Base-by-base conservation (phyloP, 2,113 vertebrate genomes). In the Engystomops pustulosus region DNA sequence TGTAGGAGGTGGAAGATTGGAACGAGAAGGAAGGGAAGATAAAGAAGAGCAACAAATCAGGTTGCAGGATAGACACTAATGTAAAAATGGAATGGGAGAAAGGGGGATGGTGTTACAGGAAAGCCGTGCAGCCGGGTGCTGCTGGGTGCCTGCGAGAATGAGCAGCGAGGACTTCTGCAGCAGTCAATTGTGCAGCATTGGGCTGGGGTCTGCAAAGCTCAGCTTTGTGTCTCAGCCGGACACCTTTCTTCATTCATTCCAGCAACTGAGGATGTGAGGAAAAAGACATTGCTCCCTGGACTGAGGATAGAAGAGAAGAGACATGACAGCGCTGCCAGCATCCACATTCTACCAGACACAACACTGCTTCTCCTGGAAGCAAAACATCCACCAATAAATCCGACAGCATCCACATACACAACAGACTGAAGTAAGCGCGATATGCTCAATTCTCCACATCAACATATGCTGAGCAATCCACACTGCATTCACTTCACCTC, bases 1-100 rank as follows among this genome's bases (percentile, higher is more conserved):
- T 62, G 62, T 36, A n/a, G 75, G 60, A 70, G 62, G 60, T 34
- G 69, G 25, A 34, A 38, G 69, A 15, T 45, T 62, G 27, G 51
- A 30, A 41, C 1, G 32, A 72, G 68, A 72, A 81, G 44, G 44
- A 34, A 32, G 81, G 70, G 27, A 51, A 76, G 20, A 49, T 17
- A 68, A 36, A 76, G 47, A 77, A 67, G 51, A 67, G 55, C 32
- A 84, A 85, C 74, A 85, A 85, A 85, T 85, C 83, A 85, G 60
- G 20, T n/a, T 72, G 68, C 79, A 81, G 79, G 47, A 70, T 45
- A 70, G 67, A 25, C 58, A 51, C 44, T 67, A 55, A 44, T 84
- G 74, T 67, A 78, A n/a, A 76, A 27, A 53, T 25, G 58, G 69
- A 60, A 74, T 7, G 11, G 72, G 9, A 62, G 17, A 36, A 58